These are phyloP conservation scores for Pogonocichla stellata DNA, from an alignment of 2,113 vertebrate species.

Conservation along the genomic window DNA sequence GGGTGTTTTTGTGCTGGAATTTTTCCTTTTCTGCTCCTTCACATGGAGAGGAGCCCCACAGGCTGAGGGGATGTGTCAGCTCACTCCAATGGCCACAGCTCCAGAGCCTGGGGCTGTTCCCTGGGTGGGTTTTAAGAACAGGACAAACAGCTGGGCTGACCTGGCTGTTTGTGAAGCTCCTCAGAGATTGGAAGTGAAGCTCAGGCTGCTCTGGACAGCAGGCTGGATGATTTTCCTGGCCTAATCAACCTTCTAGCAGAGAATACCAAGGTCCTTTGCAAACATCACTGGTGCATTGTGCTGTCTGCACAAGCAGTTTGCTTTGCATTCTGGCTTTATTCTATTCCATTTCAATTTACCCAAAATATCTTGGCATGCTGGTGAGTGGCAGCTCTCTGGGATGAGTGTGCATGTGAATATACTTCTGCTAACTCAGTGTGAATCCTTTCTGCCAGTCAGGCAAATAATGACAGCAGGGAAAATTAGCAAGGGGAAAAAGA, in stretches of 20 bases:
- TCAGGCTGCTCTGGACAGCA: background rate
- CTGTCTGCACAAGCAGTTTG: background rate
- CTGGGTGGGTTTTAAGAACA: background rate
- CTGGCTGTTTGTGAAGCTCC: background rate
- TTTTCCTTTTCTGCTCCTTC: background rate
- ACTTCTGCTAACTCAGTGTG: background rate
- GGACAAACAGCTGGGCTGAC: background rate
- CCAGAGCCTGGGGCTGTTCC: background rate
- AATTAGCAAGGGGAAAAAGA: background rate
- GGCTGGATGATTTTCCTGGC: background rate
- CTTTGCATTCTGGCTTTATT: background rate
- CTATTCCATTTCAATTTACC: background rate
- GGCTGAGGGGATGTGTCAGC: background rate
- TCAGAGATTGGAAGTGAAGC: background rate
- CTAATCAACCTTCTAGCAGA: background rate
- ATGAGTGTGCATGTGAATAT: background rate
- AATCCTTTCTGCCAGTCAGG: background rate
- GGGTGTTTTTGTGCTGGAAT: background rate
- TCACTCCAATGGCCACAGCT: too few species aligned
- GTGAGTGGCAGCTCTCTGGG: background rate
- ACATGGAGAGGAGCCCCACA: background rate
- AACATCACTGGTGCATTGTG: background rate
- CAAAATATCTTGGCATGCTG: background rate
- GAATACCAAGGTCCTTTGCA: background rate
- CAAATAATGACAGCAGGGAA: background rate